Percentiles rank a stretch among this genome's conserved stretches.
These are phyloP conservation scores for Plebejus anna DNA, from an alignment of 2,888 invertebrate genomes.

Conservation along the genomic window DNA sequence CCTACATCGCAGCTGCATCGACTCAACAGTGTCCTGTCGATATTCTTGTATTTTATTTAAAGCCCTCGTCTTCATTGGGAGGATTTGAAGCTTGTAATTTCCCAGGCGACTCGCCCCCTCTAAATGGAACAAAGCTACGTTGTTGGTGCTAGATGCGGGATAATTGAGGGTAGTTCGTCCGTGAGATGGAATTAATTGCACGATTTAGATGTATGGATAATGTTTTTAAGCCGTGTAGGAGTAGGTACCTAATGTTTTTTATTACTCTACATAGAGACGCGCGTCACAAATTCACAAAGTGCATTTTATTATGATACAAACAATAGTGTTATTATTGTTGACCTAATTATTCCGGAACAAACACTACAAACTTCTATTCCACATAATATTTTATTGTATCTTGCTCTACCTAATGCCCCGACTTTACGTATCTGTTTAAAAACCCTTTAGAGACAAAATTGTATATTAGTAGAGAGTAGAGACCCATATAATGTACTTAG, in stretches of 20 bases:
- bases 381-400: background rate
- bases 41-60: constrained; percentile 24
- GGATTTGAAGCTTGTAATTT: constrained; percentile 27
- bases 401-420: background rate
- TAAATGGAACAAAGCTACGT: constrained; percentile 20
- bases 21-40: constrained; percentile 9
- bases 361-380: background rate
- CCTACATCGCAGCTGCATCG: background rate
- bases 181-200: constrained; percentile 14
- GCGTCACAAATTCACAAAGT: background rate
- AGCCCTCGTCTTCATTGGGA: constrained; percentile 21
- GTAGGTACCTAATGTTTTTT: background rate
- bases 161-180: constrained; percentile 27
- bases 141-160: constrained; percentile 22
- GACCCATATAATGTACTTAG: background rate
- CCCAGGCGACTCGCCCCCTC: constrained; percentile 26
- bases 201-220: background rate
- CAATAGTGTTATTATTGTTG: background rate
- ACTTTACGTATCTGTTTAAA: background rate
- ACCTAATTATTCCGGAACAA: background rate
- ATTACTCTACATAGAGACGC: background rate
- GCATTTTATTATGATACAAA: background rate
- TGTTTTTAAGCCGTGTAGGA: background rate
- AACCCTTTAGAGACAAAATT: background rate
- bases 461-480: background rate